Evolutionary conservation across 2,113 vertebrate genomes (phyloP).

Genomic region (Kobus ellipsiprymnus): DNA sequence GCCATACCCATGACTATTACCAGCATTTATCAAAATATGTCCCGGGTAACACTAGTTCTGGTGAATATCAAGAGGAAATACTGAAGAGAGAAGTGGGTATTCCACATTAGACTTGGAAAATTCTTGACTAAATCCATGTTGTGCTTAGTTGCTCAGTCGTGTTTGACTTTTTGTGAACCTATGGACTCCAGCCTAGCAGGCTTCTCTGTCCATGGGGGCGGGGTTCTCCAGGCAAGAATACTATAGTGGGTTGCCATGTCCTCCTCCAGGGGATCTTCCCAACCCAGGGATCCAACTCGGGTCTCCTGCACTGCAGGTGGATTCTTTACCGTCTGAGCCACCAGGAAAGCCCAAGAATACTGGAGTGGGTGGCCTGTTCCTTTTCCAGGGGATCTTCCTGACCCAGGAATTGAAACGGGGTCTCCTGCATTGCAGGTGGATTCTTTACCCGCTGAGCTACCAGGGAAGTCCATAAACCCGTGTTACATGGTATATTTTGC

Average conservation of each 20-base stretch:
- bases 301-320: neutral
- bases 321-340: neutral
- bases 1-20: too few species aligned
- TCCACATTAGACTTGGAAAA: neutral
- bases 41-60: neutral
- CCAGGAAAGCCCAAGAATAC: neutral
- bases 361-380: neutral
- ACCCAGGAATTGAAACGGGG: neutral
- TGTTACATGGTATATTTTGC: neutral
- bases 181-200: neutral
- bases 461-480: neutral
- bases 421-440: neutral
- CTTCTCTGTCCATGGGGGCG: fast-evolving
- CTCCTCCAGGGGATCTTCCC: neutral
- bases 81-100: neutral
- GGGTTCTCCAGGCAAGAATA: neutral
- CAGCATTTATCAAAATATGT: neutral
- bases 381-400: neutral
- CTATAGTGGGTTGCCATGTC: neutral
- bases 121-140: neutral
- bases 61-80: neutral
- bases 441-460: neutral
- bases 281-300: neutral
- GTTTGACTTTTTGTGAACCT: neutral
- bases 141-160: neutral